These are phyloP conservation scores for Myripristis jacobus DNA, from an alignment of 2,797 vertebrate species.

Conservation along the genomic window DNA sequence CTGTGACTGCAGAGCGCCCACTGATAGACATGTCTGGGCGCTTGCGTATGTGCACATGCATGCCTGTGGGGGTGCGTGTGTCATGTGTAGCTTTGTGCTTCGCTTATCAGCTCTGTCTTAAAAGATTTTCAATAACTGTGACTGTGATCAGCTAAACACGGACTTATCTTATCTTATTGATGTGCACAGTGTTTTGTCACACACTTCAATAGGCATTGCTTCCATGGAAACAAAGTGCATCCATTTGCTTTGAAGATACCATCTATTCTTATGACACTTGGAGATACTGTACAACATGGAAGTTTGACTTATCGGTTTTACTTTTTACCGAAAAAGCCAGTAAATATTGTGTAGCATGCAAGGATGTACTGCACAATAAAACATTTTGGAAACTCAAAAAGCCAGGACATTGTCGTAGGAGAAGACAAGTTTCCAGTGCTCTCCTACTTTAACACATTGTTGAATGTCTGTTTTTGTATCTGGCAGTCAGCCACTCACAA, in stretches of 20 bases:
- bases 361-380: constrained; percentile 1
- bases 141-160: constrained; percentile 35
- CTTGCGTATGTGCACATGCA: constrained; percentile 8
- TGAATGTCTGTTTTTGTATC: not conserved
- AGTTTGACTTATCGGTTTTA: constrained; percentile 15
- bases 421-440: not conserved
- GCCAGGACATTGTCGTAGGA: not conserved
- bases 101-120: constrained; percentile 44
- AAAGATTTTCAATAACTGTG: constrained; percentile 40
- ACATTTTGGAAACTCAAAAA: not conserved
- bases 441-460: not conserved
- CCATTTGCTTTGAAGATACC: constrained; percentile 44
- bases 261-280: constrained; percentile 26
- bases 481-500: not conserved
- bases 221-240: constrained; percentile 43
- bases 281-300: constrained; percentile 6
- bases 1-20: constrained; percentile 9
- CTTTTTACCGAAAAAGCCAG: constrained; percentile 10
- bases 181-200: constrained; percentile 26
- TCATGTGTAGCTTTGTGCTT: constrained; percentile 2
- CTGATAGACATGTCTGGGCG: not conserved
- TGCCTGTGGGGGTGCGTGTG: not conserved
- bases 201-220: constrained; percentile 12
- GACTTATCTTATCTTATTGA: constrained; percentile 44
- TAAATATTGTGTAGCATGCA: constrained; percentile 1